Conservation (phyloP, 2,113 vertebrate genomes). For the Rhinopomastus cyanomelas region DNA sequence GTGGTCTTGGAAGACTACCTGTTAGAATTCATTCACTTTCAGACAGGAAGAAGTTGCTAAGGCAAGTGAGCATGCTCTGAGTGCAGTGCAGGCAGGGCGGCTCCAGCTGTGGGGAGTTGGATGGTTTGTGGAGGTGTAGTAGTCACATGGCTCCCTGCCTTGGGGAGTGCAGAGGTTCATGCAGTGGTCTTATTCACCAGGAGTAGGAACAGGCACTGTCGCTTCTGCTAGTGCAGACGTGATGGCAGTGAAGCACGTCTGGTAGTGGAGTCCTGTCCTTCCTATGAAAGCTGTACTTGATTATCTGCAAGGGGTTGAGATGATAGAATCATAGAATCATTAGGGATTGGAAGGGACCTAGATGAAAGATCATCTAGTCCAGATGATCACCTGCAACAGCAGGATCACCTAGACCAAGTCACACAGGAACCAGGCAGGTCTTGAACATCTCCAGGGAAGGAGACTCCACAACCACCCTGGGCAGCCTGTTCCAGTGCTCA, state of each 20-base stretch:
- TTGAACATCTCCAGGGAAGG: too few species aligned
- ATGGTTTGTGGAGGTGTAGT: not conserved
- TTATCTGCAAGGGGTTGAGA: not conserved
- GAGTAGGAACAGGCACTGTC: rapidly evolving
- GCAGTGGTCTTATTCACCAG: not conserved
- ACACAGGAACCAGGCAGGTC: too few species aligned
- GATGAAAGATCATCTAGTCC: too few species aligned
- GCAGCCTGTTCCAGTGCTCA: too few species aligned
- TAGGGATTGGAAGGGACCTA: too few species aligned
- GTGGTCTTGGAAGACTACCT: not conserved
- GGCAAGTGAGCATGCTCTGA: rapidly evolving
- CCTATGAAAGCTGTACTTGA: not conserved
- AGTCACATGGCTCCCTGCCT: not conserved
- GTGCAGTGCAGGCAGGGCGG: not conserved
- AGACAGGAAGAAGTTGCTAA: not conserved
- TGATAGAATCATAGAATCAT: too few species aligned
- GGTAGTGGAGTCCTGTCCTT: not conserved
- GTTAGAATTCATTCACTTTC: rapidly evolving
- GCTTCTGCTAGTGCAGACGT: not conserved
- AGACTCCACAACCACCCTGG: too few species aligned
- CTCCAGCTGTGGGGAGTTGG: not conserved
- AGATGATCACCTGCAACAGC: too few species aligned
- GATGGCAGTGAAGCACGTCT: not conserved
- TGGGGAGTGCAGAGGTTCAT: not conserved
- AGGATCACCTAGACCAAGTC: too few species aligned